Base-by-base conservation (phyloP, 1,140 invertebrate genomes). In the Pogonomyrmex californicus region DNA sequence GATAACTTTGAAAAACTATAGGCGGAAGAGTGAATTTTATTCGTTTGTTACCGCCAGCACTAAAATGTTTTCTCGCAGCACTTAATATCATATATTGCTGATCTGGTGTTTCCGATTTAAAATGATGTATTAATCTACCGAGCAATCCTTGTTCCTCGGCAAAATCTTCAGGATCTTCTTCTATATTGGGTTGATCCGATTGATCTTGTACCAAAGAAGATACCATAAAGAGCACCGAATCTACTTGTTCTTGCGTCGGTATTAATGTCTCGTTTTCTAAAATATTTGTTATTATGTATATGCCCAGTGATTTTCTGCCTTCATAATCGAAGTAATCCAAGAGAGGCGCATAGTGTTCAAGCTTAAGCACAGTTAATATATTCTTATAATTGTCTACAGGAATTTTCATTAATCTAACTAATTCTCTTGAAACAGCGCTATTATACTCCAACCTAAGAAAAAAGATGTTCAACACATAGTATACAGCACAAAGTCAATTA, bases 381-480 rank as follows among this genome's bases (percentile, higher is more conserved):
- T 99, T 98, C 93, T 99, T 99, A 94, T 99, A 99, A 92, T 98
- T 97, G 93, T 99, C 98, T 17, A 99, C 96, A 9, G 99, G 99
- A 68, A 99, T 98, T 95, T 99, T 98, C 93, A 99, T 96, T 68
- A 99, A 96, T 91, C 98, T 97, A 88, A 98, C 97, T 86, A 99
- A 95, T 95, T 99, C 99, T 92, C 98, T 98, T 49, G 98, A 98
- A 4, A 99, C 97, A 36, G 97, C 96, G 86, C 97, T 98, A 89
- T 97, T 97, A 92, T 97, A 97, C 90, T 98, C 97, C 54, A 99
- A 95, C 90, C 97, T 95, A 71, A 10, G 79, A 88, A 91, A 66
- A 93, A 78, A 93, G 17, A 36, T 54, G 30, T 79, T 51, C 36
- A 51, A 33, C 33, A 76, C 3, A 49, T 1, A 47, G 7, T 49